Evolutionary conservation across 1,140 invertebrate genomes (phyloP).

Genomic region (Drosophila takahashii): DNA sequence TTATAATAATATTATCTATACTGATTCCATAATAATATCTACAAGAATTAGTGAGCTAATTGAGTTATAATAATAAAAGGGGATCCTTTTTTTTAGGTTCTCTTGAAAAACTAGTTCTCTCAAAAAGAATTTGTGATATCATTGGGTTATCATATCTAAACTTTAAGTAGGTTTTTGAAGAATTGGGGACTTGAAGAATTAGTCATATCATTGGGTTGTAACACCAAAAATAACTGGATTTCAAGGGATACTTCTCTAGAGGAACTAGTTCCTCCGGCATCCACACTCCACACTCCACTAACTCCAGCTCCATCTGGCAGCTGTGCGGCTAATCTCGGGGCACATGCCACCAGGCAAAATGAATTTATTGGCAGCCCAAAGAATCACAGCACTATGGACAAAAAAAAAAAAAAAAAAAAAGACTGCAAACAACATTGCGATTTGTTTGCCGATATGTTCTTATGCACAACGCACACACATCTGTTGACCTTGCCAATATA

Average conservation of each 20-base stretch:
- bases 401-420: neutral
- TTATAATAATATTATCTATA: no score
- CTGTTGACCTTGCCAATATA: constrained; percentile 23
- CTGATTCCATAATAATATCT: no score
- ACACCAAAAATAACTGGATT: neutral
- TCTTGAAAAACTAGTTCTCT: no score
- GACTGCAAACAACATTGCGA: constrained; percentile 10
- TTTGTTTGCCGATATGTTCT: constrained; percentile 17
- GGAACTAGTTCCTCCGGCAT: neutral
- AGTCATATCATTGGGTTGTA: neutral
- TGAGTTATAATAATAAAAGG: no score
- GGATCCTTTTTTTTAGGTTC: no score
- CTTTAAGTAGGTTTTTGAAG: no score
- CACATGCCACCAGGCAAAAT: constrained; percentile 38
- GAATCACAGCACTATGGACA: constrained; percentile 15
- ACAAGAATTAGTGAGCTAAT: no score
- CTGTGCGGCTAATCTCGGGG: constrained; percentile 23
- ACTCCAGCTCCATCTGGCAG: constrained; percentile 4
- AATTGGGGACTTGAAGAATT: neutral
- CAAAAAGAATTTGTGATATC: no score
- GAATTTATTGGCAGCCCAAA: constrained; percentile 42
- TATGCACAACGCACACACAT: neutral
- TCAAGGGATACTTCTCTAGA: neutral
- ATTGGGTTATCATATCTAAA: no score
- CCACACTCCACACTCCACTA: neutral